Evolutionary conservation across 2,888 invertebrate genomes (phyloP), one percentile per base, ranked within the genome.

Genomic region (Tetragonisca angustula): DNA sequence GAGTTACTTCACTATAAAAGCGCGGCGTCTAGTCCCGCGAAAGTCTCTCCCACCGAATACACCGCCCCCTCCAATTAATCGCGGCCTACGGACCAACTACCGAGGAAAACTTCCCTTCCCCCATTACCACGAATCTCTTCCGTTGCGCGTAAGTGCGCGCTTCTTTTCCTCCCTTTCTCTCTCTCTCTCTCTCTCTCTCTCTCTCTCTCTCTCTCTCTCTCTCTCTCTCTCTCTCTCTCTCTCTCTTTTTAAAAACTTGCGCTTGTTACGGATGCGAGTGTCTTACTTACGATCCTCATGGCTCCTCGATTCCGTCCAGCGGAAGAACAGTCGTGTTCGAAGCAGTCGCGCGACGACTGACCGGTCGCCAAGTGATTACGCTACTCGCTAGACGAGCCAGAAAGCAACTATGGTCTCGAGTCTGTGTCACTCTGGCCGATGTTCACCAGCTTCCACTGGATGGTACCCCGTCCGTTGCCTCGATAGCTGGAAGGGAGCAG

Each of bases 261-360:
- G 6, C 19, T 19, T 52, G 52, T 27, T 6, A 36, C 52, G 17
- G 19, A 3, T 49, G 27, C 69, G 27, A 73, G 24, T 75, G 68
- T 52, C n/a, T n/a, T 91, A 91, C 91, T 91, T 90, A 91, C 91
- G 87, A 87, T 86, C 88, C 86, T 91, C 91, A 91, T 91, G 86
- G 76, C 79, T 19, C 36, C 24, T 24, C 11, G 85, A 74, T 32
- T 74, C 32, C n/a, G 24, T 32, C n/a, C 70, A 11, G 19, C 27
- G 21, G 36, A 5, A 21, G n/a, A 62, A 21, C n/a, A 49, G 19
- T 2, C 49, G 43, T 49, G 15, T 2, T 32, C 54, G 6, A 36
- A 36, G 6, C 27, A 6, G 27, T 74, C 59, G 21, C 54, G 74
- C 4, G 65, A 54, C n/a, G 52, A 19, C n/a, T 32, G 21, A 15